Percentiles rank a stretch among this genome's conserved stretches.
Conservation (phyloP, 2,113 vertebrate genomes). For the Channa maculata region DNA sequence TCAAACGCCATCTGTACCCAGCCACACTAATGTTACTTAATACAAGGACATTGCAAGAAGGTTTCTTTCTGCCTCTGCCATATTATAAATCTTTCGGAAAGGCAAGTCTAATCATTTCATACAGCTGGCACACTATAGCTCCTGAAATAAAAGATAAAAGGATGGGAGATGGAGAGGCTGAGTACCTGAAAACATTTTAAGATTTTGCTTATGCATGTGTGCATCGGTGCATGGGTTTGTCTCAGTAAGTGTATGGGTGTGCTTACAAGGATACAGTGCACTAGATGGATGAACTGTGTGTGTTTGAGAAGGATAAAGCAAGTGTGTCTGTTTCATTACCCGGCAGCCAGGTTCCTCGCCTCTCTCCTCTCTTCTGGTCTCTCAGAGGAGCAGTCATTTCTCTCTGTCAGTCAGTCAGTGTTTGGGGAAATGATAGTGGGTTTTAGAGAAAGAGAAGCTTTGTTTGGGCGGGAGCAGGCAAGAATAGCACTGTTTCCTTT, state of each 20-base stretch:
- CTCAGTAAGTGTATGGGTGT: constrained; percentile 21
- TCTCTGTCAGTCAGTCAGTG: constrained; percentile 70
- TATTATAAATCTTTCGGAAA: constrained; percentile 54
- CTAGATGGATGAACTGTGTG: constrained; percentile 13
- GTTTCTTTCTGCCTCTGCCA: constrained; percentile 64
- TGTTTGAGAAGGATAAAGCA: constrained; percentile 22
- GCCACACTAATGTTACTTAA: constrained; percentile 70
- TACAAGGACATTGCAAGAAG: constrained; percentile 71
- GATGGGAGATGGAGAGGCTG: constrained; percentile 24
- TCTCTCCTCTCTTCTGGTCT: constrained; percentile 55
- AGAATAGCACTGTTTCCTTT: constrained; percentile 75
- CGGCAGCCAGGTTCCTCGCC: constrained; percentile 55
- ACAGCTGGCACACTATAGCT: constrained; percentile 64
- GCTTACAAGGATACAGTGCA: constrained; percentile 35
- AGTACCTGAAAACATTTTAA: constrained; percentile 27
- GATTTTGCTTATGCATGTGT: constrained; percentile 26
- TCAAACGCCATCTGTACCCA: constrained; percentile 81
- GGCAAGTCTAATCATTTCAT: constrained; percentile 69
- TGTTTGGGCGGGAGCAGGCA: constrained; percentile 69
- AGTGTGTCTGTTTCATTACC: constrained; percentile 72
- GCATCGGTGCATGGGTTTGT: constrained; percentile 22
- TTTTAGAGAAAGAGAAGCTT: constrained; percentile 69
- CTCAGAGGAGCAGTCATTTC: constrained; percentile 69
- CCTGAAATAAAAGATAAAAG: constrained; percentile 62
- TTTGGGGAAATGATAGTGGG: constrained; percentile 74